phyloP scores from a whole-genome alignment of 2,888 invertebrate species.

The Drepana falcataria region DNA sequence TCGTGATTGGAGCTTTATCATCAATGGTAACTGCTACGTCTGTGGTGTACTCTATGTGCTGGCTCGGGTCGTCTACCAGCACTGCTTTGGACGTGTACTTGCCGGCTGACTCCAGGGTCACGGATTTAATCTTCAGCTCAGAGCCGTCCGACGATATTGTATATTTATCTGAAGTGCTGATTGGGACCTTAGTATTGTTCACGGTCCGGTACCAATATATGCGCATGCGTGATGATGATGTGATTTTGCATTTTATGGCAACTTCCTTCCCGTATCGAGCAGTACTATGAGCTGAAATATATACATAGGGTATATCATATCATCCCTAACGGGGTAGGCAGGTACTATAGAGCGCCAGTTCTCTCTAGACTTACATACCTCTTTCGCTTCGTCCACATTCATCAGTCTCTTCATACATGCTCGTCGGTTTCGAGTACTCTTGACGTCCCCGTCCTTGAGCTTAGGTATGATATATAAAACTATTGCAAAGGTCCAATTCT shows the following conservation, averaged over 20 bases:
- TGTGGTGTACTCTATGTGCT: not conserved
- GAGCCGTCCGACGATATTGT: conserved; percentile 12
- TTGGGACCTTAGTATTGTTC: conserved; percentile 4
- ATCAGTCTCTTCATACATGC: no score
- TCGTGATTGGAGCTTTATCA: not conserved
- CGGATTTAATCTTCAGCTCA: conserved; percentile 13
- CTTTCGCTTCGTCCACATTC: no score
- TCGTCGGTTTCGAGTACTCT: no score
- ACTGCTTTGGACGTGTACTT: conserved; percentile 10
- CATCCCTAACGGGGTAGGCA: no score
- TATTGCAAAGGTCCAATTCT: no score
- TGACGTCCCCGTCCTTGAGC: no score
- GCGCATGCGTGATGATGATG: conserved; percentile 14
- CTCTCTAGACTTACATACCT: no score
- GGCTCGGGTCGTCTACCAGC: not conserved
- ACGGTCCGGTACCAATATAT: conserved; percentile 16
- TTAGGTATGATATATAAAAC: no score
- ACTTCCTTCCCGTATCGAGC: conserved; percentile 10
- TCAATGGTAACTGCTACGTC: not conserved
- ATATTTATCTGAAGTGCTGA: conserved; percentile 11
- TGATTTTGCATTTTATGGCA: conserved; percentile 18
- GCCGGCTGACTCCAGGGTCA: conserved; percentile 14
- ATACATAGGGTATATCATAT: no score
- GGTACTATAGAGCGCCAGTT: no score
- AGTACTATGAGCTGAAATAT: conserved; percentile 8